These are phyloP conservation scores for Pachycephus smyrnensis DNA, from an alignment of 2,888 invertebrate genomes.

Conservation along the genomic window DNA sequence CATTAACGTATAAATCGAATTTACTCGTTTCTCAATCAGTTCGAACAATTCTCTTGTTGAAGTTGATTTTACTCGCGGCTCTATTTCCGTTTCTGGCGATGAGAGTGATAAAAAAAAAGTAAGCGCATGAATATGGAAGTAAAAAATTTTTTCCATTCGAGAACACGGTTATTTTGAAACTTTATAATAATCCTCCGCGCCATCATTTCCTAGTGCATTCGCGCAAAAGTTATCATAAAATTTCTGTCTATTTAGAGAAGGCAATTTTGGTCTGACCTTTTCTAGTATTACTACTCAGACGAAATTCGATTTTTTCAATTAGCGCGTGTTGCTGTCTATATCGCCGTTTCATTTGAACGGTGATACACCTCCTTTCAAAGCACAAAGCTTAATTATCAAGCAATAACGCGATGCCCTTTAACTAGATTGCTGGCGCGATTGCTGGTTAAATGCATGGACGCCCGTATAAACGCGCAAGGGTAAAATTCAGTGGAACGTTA, in stretches of 20 bases:
- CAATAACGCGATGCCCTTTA: background rate
- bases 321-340: background rate
- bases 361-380: background rate
- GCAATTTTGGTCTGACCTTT: background rate
- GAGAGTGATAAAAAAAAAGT: background rate
- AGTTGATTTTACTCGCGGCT: background rate
- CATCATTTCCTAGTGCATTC: background rate
- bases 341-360: background rate
- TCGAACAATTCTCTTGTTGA: background rate
- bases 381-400: background rate
- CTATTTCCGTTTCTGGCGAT: background rate
- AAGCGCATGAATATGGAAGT: background rate
- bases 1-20: background rate
- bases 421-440: background rate
- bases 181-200: background rate
- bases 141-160: too few species aligned
- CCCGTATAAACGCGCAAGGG: background rate
- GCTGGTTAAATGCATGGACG: background rate
- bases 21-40: background rate
- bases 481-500: background rate
- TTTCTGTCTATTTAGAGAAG: background rate
- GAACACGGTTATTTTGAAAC: constrained; percentile 16
- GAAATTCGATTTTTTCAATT: background rate
- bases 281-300: background rate
- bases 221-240: background rate